Conservation (phyloP, 92 coral and sea anemone genomes). For the Epizoanthus ramosus region DNA sequence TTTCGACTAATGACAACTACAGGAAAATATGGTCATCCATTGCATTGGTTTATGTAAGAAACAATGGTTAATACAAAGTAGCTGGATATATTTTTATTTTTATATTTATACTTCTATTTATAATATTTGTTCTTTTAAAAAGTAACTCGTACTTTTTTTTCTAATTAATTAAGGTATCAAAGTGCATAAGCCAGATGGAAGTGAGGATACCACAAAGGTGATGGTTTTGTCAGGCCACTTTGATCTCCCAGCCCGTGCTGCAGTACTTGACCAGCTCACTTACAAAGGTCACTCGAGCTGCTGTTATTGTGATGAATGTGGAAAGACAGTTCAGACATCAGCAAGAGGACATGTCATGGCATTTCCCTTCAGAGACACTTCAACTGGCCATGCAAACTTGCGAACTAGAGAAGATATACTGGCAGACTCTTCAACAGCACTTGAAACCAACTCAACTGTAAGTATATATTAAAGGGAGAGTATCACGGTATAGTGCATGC, state of each 20-base stretch:
- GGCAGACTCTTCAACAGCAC: slow-evolving; percentile 48
- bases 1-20: no score
- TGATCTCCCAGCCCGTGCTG: slow-evolving; percentile 55
- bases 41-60: no score
- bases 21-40: no score
- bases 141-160: no score
- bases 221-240: slow-evolving; percentile 58
- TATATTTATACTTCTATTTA: no score
- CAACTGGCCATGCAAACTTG: slow-evolving; percentile 54
- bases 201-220: slow-evolving; percentile 34
- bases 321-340: slow-evolving; percentile 48
- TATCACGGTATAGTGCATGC: no score
- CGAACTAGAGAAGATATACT: slow-evolving; percentile 38
- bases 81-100: no score
- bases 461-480: no score
- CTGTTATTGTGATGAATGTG: slow-evolving; percentile 49
- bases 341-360: slow-evolving; percentile 67
- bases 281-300: slow-evolving; percentile 53
- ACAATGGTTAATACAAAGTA: no score
- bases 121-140: no score
- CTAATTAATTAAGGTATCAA: slow-evolving; percentile 29
- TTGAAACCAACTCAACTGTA: slow-evolving; percentile 43
- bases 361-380: slow-evolving; percentile 49
- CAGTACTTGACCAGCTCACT: slow-evolving; percentile 49
- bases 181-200: slow-evolving; percentile 42